These are phyloP conservation scores for Ephydatia muelleri DNA, from an alignment of 37 sponge, comb jelly and placozoan genomes.

Conservation along the genomic window DNA sequence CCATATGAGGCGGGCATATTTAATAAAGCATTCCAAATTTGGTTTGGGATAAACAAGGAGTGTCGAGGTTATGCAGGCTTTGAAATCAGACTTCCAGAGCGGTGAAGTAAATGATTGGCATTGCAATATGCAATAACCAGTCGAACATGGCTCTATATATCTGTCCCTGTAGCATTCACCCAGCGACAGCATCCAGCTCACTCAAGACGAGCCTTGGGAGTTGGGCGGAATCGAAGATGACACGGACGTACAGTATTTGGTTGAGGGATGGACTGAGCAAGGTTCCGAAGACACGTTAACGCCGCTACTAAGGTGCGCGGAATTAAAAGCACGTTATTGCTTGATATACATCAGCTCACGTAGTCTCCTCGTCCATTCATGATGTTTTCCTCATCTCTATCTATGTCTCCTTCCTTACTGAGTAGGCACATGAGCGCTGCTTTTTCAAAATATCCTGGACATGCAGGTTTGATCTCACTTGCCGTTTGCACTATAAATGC, in stretches of 20 bases:
- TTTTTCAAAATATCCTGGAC: background rate
- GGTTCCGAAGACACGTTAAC: background rate
- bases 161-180: background rate
- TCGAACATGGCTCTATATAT: background rate
- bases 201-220: background rate
- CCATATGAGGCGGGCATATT: too few relatives aligned
- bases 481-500: background rate
- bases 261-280: background rate
- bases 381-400: background rate
- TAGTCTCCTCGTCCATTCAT: too few relatives aligned
- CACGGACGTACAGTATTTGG: background rate
- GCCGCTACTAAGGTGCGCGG: too few relatives aligned
- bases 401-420: background rate
- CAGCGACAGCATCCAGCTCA: background rate
- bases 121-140: background rate
- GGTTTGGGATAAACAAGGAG: too few relatives aligned
- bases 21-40: too few relatives aligned
- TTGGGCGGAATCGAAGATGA: background rate
- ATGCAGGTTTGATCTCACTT: background rate
- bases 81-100: too few relatives aligned
- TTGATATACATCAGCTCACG: too few relatives aligned
- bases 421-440: background rate
- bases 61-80: too few relatives aligned
- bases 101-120: too few relatives aligned
- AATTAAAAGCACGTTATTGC: too few relatives aligned